Evolutionary conservation across 2,113 vertebrate species (phyloP), one percentile per base, ranked within the genome.

Genomic region (Psephotus haematonotus): DNA sequence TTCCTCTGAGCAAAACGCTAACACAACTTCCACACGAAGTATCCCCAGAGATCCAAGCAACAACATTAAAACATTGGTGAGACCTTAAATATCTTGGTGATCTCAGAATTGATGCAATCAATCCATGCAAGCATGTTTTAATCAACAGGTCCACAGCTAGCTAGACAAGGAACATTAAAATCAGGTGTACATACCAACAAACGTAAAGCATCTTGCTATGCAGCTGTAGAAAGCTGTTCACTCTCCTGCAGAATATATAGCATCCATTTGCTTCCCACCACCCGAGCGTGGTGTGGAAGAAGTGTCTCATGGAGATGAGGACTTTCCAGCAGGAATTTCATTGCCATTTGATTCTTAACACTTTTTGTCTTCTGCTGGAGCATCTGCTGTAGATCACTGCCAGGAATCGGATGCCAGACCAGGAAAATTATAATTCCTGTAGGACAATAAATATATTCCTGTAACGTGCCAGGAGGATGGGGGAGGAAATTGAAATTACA

Each of bases 341-440:
- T n/a, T 91, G 79, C 72, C 62, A 89, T 86, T 95, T 69, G n/a
- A 31, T 83, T 83, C 33, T 65, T 52, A 69, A 68, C 4, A 8
- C 5, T 93, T 90, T 88, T 84, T 81, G 65, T 79, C 82, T 93
- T 86, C 82, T 94, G 74, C 88, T 86, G 86, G 57, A 94, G 90
- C 90, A 92, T 93, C 92, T 96, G 88, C 92, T 79, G 65, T 23
- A 81, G 24, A 57, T 90, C 57, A 78, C 57, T 96, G 96, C 92
- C 93, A 96, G 80, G 64, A 80, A 64, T 0, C 7, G 37, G 75
- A 96, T 57, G 82, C 88, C 90, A 97, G 80, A 55, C 16, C n/a
- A 79, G 69, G 69, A 89, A 92, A 95, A 95, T 49, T 23, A 35
- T 44, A 22, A 88, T 94, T 95, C 94, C 80, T 92, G 88, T 81